Base-by-base conservation (phyloP, 2,888 invertebrate species). In the Andrena praecox region DNA sequence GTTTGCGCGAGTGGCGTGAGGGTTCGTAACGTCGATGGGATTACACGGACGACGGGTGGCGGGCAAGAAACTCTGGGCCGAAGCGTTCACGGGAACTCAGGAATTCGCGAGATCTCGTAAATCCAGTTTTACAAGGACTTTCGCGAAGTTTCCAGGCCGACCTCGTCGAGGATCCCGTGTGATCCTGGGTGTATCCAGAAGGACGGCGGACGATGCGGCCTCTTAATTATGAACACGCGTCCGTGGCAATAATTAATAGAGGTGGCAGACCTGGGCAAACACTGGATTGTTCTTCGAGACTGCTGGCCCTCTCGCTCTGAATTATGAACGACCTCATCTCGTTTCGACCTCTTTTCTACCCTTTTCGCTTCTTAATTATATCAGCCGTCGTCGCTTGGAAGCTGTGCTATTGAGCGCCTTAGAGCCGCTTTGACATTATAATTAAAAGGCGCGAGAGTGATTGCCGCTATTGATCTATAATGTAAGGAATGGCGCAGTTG, bases 241-340 rank as follows among this genome's bases (percentile, higher is more conserved):
- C 88, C 63, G 80, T 62, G 73, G 86, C 85, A 87, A 91, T 92
- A 91, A 91, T 92, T 92, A 91, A 91, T 91, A 85, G 87, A 82
- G 64, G 73, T 66, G 77, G 73, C 77, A 85, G 74, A 85, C 83
- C 74, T 60, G 74, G 64, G 77, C 89, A 84, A 89, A 85, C 83
- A 86, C 71, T 64, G 84, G 77, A 85, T 82, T 84, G 80, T 82
- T 85, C 83, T 81, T 70, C 42, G 77, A 54, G 86, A 35, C 76
- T 52, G 70, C 59, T 27, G n/a, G 56, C 59, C n/a, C 64, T 31
- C 56, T 10, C 6, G 33, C 54, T 60, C 62, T 64, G 64, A 88
- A 86, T 88, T 87, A 85, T 88, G 86, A 86, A 87, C 83, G 66
- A 78, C 50, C 59, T 80, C 78, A 59, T 80, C 82, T 74, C 77